Base-by-base conservation (phyloP, 2,113 vertebrate genomes). In the Silurus asotus region DNA sequence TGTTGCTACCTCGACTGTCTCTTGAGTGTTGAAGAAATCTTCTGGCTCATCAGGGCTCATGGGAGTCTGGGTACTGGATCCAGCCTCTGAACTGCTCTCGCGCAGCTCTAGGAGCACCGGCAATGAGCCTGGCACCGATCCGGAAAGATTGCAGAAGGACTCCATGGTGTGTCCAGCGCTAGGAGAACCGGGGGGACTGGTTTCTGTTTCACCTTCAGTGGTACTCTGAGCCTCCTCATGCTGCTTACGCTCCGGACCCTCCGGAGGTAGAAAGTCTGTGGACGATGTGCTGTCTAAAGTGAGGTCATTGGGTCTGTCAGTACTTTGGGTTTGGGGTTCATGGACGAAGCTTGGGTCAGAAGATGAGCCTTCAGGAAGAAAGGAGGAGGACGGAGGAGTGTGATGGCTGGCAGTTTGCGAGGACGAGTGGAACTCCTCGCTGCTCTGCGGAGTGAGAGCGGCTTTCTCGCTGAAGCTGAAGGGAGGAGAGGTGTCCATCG, bases 391-490 rank as follows among this genome's bases (percentile, higher is more conserved):
- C 15, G 1, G 80, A 61, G 2, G 86, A 23, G 59, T 74, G 1
- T 82, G 62, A 83, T 92, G 94, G 56, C 67, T 5, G 25, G 86
- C 59, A 53, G 79, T 25, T 86, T 91, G 93, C 11, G 93, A 93
- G 55, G 89, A 85, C 4, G 85, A 72, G 87, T 96, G 93, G 5
- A 90, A 91, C 85, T 97, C 96, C 92, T 97, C 97, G 0, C 92
- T 95, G 94, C 93, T 93, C 6, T 95, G 95, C 56, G 95, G 93
- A 11, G 94, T 96, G 74, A 94, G 84, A 3, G 95, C 93, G 6
- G 95, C 88, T 88, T 96, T 97, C 81, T 97, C 96, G 19, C 93
- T 93, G 92, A 98, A 98, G 94, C 95, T 96, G 94, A 99, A 99
- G 79, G 93, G 96, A 37, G 96, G 91, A 1, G 95, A 96, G 28